Evolutionary conservation across 2,113 vertebrate genomes (phyloP).

Genomic region (Planiliza haematocheilus): DNA sequence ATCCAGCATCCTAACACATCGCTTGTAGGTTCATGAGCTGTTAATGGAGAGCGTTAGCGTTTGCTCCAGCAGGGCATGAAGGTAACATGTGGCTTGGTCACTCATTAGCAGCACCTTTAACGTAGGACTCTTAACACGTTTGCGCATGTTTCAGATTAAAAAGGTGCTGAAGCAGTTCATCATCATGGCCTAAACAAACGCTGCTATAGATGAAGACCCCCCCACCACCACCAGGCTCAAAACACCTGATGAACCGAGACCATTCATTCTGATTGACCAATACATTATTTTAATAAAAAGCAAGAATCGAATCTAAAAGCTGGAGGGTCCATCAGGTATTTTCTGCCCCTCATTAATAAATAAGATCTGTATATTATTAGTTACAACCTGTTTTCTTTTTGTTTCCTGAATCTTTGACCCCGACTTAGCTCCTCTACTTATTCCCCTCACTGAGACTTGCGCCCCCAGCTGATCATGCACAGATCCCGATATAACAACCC

Average conservation of each 20-base stretch:
- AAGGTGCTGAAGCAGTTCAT: slow-evolving; percentile 41
- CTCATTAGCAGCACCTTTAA: slow-evolving; percentile 32
- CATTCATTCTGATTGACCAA: slow-evolving; percentile 4
- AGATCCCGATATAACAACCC: slow-evolving; percentile 65
- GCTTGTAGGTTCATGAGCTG: slow-evolving; percentile 63
- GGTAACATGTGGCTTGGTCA: slow-evolving; percentile 47
- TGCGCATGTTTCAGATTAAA: slow-evolving; percentile 46
- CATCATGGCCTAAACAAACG: slow-evolving; percentile 45
- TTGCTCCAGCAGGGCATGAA: slow-evolving; percentile 36
- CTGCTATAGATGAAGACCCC: slow-evolving; percentile 4
- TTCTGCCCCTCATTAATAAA: slow-evolving; percentile 55
- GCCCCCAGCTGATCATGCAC: slow-evolving; percentile 66
- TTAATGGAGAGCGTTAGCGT: slow-evolving; percentile 19
- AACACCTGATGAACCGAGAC: slow-evolving; percentile 68
- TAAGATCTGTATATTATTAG: slow-evolving; percentile 11
- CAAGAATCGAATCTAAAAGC: not conserved
- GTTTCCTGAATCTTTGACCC: slow-evolving; percentile 53
- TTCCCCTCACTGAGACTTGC: slow-evolving; percentile 59
- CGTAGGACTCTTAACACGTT: not conserved
- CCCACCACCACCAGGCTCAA: slow-evolving; percentile 42
- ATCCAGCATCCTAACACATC: slow-evolving; percentile 60
- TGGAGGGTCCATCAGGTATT: slow-evolving; percentile 64
- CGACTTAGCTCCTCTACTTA: slow-evolving; percentile 54
- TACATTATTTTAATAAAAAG: not conserved
- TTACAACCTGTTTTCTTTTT: slow-evolving; percentile 47